These are phyloP conservation scores for Vandiemenella viatica DNA, from an alignment of 2,888 invertebrate genomes.

Conservation along the genomic window DNA sequence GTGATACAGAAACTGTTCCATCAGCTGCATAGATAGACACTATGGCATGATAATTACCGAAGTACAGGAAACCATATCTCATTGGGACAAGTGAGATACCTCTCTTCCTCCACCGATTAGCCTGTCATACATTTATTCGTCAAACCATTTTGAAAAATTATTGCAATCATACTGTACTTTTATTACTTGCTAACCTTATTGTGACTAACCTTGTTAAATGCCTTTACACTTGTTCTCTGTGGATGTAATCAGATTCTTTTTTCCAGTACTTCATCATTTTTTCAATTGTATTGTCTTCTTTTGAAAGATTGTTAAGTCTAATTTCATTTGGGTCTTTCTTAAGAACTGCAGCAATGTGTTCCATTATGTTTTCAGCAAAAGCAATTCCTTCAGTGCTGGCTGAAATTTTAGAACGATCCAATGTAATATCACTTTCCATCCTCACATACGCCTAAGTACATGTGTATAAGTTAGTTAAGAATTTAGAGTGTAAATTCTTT, in stretches of 20 bases:
- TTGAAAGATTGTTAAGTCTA: conserved; percentile 37
- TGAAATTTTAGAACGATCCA: no score
- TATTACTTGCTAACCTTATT: not conserved
- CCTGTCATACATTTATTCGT: conserved; percentile 18
- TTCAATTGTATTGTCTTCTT: conserved; percentile 23
- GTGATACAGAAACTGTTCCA: conserved; percentile 52
- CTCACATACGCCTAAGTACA: no score
- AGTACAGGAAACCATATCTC: conserved; percentile 42
- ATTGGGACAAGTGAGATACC: conserved; percentile 53
- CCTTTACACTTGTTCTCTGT: conserved; percentile 37
- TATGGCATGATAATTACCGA: conserved; percentile 39
- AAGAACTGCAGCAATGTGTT: conserved; percentile 40
- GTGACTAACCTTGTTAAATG: conserved; percentile 14
- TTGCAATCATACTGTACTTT: not conserved
- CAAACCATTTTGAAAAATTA: not conserved
- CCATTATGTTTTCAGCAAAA: conserved; percentile 48
- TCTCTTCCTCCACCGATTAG: conserved; percentile 31
- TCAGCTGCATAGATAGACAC: conserved; percentile 57
- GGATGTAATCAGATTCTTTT: conserved; percentile 38
- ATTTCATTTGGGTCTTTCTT: conserved; percentile 43
- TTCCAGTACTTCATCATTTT: conserved; percentile 42
- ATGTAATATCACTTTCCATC: no score
- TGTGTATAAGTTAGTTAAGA: no score
- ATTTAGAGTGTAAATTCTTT: no score
- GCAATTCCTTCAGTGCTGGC: conserved; percentile 40